Base-by-base conservation (phyloP, 2,888 invertebrate species). In the Gasteruption jaculator region DNA sequence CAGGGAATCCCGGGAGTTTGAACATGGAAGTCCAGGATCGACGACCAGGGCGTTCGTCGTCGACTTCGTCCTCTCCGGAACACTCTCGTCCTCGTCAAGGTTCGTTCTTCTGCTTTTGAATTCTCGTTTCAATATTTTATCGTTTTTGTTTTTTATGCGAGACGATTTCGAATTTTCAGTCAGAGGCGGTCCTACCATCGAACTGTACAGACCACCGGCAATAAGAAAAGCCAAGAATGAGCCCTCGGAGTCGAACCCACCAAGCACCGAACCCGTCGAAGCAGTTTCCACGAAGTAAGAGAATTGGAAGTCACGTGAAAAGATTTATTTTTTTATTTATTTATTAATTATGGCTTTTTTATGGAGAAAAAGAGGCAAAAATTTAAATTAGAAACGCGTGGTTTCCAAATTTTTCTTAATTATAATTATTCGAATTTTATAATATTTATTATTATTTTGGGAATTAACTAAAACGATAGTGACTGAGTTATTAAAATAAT, bases 171-270 rank as follows among this genome's bases (percentile, higher is more conserved):
- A 34, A 38, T 18, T 59, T 60, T 44, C 38, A 68, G 67, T 57
- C 11, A 69, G 62, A 52, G 54, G 58, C 43, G 48, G 53, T 43
- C 67, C 67, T 38, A 64, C 73, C 31, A 70, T 73, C 40, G 73
- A 74, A 55, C 71, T 77, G 38, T 77, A 78, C 57, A 68, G 75
- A 49, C 78, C 78, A 46, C 77, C 77, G 42, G 76, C 73, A 31
- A 71, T 74, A 27, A 72, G 77, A 46, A 64, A 57, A 46, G 55
- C 58, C 12, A 53, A 39, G 22, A 53, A 50, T 15, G 57, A 49
- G 30, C 49, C 51, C 16, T 49, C 48, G 4, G n/a, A n/a, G n/a
- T n/a, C n/a, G n/a, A n/a, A n/a, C n/a, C n/a, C n/a, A n/a, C 49
- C 44, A 8, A 35, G 25, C 24, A 27, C 41, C 5, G 43, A 41